phyloP scores from a whole-genome alignment of 2,113 vertebrate genomes.

The Notothenia coriiceps region DNA sequence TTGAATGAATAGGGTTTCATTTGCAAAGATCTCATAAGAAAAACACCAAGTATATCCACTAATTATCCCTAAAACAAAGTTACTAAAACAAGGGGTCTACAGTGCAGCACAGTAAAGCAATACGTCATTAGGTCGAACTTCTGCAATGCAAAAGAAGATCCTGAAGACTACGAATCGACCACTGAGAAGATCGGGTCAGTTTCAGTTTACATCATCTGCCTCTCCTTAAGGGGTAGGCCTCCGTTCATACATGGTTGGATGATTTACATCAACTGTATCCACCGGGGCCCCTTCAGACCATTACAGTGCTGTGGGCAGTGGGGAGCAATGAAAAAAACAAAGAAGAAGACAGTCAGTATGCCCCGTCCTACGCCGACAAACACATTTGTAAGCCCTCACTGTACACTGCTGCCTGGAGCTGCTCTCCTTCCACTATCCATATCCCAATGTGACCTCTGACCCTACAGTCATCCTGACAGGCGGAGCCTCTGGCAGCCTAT shows the following conservation, averaged over 20 bases:
- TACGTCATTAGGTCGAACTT: neutral
- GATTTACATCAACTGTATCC: constrained; percentile 59
- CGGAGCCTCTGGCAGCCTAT: constrained; percentile 60
- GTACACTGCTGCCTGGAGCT: constrained; percentile 35
- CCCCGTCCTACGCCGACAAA: constrained; percentile 46
- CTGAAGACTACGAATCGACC: constrained; percentile 17
- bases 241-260: constrained; percentile 35
- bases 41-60: constrained; percentile 4
- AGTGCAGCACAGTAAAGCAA: neutral
- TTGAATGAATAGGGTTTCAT: neutral
- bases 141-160: constrained; percentile 33
- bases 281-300: constrained; percentile 52
- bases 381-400: constrained; percentile 25
- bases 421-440: constrained; percentile 40
- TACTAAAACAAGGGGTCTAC: neutral
- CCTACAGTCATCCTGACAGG: constrained; percentile 43
- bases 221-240: constrained; percentile 43
- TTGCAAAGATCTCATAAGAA: neutral
- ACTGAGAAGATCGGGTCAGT: constrained; percentile 36
- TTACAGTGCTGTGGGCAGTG: constrained; percentile 41
- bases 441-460: constrained; percentile 60
- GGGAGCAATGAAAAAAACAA: constrained; percentile 37
- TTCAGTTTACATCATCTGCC: constrained; percentile 49
- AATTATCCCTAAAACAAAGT: neutral
- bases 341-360: constrained; percentile 24